Conservation (phyloP, 2,113 vertebrate genomes). For the Galemys pyrenaicus region DNA sequence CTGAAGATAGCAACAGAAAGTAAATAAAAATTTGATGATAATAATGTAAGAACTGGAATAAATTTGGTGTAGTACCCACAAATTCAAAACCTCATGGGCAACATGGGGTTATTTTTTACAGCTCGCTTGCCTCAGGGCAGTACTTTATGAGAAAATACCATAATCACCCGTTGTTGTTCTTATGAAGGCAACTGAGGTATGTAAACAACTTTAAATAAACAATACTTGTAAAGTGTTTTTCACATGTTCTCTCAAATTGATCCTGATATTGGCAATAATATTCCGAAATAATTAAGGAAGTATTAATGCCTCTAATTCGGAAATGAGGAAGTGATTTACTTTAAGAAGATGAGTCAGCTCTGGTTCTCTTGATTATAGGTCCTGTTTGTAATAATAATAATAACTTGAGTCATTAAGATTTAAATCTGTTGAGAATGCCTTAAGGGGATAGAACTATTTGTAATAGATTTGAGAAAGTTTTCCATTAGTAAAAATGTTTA, state of each 20-base stretch:
- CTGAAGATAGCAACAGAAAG: neutral
- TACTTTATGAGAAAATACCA: neutral
- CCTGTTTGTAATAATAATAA: neutral
- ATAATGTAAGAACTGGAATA: neutral
- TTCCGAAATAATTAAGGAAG: neutral
- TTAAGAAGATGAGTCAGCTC: neutral
- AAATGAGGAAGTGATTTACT: constrained; percentile 29
- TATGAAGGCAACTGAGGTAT: neutral
- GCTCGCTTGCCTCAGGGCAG: neutral
- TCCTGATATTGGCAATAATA: neutral
- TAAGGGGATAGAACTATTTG: neutral
- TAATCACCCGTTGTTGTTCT: neutral
- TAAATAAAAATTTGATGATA: neutral
- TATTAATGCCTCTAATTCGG: neutral
- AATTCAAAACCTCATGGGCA: neutral
- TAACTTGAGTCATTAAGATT: neutral
- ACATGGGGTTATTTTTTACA: neutral
- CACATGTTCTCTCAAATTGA: neutral
- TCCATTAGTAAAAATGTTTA: neutral
- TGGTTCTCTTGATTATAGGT: neutral
- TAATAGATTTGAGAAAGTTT: neutral
- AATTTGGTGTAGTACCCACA: neutral
- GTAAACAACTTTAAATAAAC: neutral
- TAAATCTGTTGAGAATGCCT: neutral
- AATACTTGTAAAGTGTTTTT: constrained; percentile 13